Percentiles rank a stretch among this genome's conserved stretches.
phyloP scores from a whole-genome alignment of 2,797 vertebrate species.

The Momotus momota region DNA sequence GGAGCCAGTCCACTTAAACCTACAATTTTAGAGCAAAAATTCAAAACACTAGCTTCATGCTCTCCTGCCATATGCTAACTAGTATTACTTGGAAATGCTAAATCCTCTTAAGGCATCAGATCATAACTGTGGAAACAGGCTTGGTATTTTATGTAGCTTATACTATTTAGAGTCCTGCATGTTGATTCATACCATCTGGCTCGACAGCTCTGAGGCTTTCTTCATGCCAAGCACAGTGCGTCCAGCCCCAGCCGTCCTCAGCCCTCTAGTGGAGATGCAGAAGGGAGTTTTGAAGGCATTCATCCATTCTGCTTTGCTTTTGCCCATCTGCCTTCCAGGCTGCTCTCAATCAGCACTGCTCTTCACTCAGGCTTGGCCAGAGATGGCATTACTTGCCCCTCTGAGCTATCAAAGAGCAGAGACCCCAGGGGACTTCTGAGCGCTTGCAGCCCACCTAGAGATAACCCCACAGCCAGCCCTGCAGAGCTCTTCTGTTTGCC shows the following conservation, averaged over 20 bases:
- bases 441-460: neutral
- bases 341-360: neutral
- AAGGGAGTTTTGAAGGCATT: neutral
- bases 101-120: neutral
- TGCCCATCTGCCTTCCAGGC: neutral
- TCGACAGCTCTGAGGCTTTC: neutral
- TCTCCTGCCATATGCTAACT: neutral
- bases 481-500: neutral
- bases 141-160: neutral
- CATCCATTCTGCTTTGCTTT: neutral
- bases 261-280: slow-evolving; percentile 29
- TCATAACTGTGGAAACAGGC: neutral
- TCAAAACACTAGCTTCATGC: neutral
- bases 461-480: neutral
- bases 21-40: neutral
- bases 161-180: neutral
- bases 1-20: neutral
- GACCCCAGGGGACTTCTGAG: neutral
- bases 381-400: neutral
- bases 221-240: fast-evolving
- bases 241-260: neutral
- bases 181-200: neutral
- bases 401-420: neutral
- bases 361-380: neutral
- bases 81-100: neutral